Evolutionary conservation across 1,140 invertebrate genomes (phyloP).

Genomic region (Lamellibrachia luymesi): DNA sequence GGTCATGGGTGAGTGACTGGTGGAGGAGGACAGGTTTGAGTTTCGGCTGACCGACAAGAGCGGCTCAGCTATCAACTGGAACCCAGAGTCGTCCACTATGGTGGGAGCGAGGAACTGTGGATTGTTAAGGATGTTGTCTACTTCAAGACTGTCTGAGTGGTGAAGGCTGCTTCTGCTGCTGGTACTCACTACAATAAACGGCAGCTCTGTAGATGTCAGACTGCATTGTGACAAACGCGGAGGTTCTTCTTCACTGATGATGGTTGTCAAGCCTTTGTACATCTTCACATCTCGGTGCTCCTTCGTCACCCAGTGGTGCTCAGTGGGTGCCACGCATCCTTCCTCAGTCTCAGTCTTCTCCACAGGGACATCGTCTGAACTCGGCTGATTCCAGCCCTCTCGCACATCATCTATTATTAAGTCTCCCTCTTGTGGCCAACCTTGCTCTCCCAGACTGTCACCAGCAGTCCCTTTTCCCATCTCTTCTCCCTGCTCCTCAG

Average conservation of each 20-base stretch:
- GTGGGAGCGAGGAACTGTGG: too few species aligned
- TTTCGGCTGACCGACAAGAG: background rate
- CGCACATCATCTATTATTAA: background rate
- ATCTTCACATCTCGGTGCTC: too few species aligned
- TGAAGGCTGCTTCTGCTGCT: background rate
- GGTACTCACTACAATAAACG: background rate
- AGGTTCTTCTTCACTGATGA: background rate
- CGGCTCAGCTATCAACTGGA: background rate
- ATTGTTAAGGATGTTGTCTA: background rate
- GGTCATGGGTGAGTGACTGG: background rate
- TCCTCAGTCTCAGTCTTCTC: too few species aligned
- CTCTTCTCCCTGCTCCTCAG: background rate
- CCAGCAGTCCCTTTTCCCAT: background rate
- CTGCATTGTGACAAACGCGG: background rate
- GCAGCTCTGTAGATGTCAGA: background rate
- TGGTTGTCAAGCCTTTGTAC: background rate
- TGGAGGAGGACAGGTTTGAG: background rate
- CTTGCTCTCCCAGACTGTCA: too few species aligned
- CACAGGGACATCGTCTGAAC: background rate
- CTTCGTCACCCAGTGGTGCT: background rate
- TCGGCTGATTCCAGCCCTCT: background rate
- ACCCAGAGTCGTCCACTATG: background rate
- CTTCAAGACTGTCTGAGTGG: background rate
- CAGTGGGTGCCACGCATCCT: too few species aligned
- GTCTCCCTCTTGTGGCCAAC: background rate